Base-by-base conservation (phyloP, 2,797 vertebrate genomes). In the Labroides dimidiatus region DNA sequence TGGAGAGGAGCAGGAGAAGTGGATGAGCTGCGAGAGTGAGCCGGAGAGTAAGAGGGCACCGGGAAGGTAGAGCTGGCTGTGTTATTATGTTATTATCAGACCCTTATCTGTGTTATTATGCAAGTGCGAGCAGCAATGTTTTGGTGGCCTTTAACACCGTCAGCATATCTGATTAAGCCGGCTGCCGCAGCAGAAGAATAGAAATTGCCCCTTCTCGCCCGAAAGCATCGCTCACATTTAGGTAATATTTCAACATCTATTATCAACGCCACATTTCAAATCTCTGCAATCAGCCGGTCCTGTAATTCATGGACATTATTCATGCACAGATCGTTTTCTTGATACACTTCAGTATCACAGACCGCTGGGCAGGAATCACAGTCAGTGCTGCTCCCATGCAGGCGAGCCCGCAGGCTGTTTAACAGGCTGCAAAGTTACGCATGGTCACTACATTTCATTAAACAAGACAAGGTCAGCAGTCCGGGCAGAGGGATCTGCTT, bases 361-460 rank as follows among this genome's bases (percentile, higher is more conserved):
- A 24, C 67, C 23, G 52, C n/a, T 55, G 61, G 64, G 54, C 68
- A 73, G 72, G 27, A 69, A 72, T 77, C 59, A 33, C 72, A 62
- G 66, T 64, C 49, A 0, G 54, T 42, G 21, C 44, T 27, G 64
- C 77, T 81, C 45, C 33, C 61, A 60, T 51, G 36, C 56, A 50
- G 64, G 41, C 75, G 10, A 62, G 80, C 36, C 68, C 61, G 49
- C 71, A 20, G 77, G 79, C 77, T 74, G 77, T 84, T 84, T 81
- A 87, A 87, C 85, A 74, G 78, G 68, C 78, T 74, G 79, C 78
- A 42, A 75, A 86, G 75, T 81, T 79, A 77, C 67, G 72, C 81
- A 65, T 76, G 84, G 85, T 71, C 79, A 87, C 70, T 78, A 84
- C 76, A 87, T 89, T 85, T 86, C 87, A 90, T 92, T 84, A 89